phyloP scores from a whole-genome alignment of 2,113 vertebrate species.

The Excalfactoria chinensis region DNA sequence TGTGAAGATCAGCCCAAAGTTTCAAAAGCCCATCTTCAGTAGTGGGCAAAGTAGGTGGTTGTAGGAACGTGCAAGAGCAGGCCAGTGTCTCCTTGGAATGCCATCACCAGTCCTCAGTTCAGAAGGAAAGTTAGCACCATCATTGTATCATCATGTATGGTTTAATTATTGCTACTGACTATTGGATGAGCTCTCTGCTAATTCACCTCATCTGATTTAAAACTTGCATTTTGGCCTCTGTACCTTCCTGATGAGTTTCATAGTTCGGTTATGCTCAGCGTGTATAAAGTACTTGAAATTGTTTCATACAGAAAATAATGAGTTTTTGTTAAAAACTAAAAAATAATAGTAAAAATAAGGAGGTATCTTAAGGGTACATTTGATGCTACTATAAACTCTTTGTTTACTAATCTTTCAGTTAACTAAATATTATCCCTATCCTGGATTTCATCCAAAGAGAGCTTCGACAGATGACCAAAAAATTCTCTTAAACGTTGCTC shows the following conservation, averaged over 20 bases:
- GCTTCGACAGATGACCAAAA: not conserved
- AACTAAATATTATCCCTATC: not conserved
- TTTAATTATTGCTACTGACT: not conserved
- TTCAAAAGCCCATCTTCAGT: rapidly evolving
- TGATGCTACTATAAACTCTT: not conserved
- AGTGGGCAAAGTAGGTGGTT: too few species aligned
- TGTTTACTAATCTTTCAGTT: not conserved
- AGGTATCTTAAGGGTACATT: not conserved
- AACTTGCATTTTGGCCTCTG: not conserved
- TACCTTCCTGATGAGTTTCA: rapidly evolving
- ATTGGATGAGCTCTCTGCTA: not conserved
- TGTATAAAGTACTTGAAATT: not conserved
- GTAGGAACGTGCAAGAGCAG: not conserved
- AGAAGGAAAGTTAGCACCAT: not conserved
- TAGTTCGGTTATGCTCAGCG: not conserved
- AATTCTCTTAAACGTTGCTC: not conserved
- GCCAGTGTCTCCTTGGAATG: not conserved
- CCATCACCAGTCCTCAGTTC: not conserved
- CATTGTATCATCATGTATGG: rapidly evolving
- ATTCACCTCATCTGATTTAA: not conserved
- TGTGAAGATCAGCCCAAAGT: not conserved
- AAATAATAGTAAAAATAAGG: not conserved
- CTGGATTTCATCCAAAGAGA: not conserved
- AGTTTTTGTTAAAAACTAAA: not conserved
- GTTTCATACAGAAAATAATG: not conserved